Base-by-base conservation (phyloP, 2,888 invertebrate species). In the Heliconius ethilla region DNA sequence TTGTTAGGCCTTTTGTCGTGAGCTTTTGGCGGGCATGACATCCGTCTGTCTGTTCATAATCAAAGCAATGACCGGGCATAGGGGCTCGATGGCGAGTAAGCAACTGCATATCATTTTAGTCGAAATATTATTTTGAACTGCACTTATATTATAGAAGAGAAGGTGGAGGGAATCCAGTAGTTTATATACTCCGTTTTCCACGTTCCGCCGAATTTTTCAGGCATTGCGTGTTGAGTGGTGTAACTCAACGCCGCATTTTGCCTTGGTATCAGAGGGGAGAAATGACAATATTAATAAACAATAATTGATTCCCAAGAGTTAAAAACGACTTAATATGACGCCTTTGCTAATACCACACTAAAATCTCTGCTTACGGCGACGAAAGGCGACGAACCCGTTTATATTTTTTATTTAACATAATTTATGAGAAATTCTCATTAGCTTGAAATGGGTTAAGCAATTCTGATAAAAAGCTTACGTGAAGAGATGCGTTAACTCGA, bases 1-100 rank as follows among this genome's bases (percentile, higher is more conserved):
- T 91, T 92, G 92, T 93, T 92, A 92, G 33, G 88, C 85, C 88
- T 87, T 90, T 91, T 91, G 91, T 91, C 90, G 89, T 89, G 90
- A 88, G 87, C 86, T 84, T 89, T 87, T 88, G 87, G 87, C 82
- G 77, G 84, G 86, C 87, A 87, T 89, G 90, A 92, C 92, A 91
- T 92, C 92, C 86, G 85, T 85, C 89, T 91, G 92, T 92, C 87
- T 87, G 84, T 63, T 25, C 82, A 86, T 86, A 88, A 90, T 92
- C 90, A 89, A 88, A 88, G 84, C 91, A 90, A 91, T 92, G 92
- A 91, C 89, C 88, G 86, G 82, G 85, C 85, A 86, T 85, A 84
- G 83, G 79, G 75, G 65, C 40, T 75, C 40, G 66, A 73, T 51
- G 75, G 27, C 18, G 33, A 55, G 27, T 62, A 27, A 27, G 63